Percentiles rank a stretch among this genome's conserved stretches.
phyloP scores from a whole-genome alignment of 2,113 vertebrate genomes.

The Theropithecus gelada region DNA sequence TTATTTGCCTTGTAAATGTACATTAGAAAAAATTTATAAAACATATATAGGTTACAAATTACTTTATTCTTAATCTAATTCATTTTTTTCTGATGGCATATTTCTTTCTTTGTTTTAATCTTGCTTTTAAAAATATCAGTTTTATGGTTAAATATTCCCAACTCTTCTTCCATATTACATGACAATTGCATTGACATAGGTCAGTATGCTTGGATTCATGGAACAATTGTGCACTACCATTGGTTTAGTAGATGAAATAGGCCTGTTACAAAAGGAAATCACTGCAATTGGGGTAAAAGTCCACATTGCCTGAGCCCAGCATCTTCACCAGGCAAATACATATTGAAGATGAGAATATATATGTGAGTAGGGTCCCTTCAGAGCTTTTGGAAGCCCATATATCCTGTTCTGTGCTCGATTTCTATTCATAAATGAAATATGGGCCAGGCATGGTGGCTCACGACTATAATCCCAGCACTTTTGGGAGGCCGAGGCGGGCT shows the following conservation, averaged over 20 bases:
- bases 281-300: not conserved
- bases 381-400: not conserved
- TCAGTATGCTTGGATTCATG: not conserved
- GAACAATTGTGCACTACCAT: not conserved
- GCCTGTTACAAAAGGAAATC: not conserved
- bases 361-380: not conserved
- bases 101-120: not conserved
- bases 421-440: not conserved
- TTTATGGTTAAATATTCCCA: not conserved
- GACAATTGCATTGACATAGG: not conserved
- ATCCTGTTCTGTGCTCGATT: not conserved
- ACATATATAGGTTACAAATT: not conserved
- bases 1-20: not conserved
- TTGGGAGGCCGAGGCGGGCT: too few species aligned
- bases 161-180: not conserved
- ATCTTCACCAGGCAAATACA: not conserved
- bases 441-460: too few species aligned
- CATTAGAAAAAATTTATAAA: not conserved
- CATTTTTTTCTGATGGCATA: not conserved
- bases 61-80: slow-evolving; percentile 18
- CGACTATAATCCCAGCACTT: too few species aligned
- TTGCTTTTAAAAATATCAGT: not conserved
- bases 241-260: not conserved
- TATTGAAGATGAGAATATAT: not conserved
- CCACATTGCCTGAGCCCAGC: not conserved